phyloP scores from a whole-genome alignment of 2,797 vertebrate genomes.

The Eulemur rubriventer region DNA sequence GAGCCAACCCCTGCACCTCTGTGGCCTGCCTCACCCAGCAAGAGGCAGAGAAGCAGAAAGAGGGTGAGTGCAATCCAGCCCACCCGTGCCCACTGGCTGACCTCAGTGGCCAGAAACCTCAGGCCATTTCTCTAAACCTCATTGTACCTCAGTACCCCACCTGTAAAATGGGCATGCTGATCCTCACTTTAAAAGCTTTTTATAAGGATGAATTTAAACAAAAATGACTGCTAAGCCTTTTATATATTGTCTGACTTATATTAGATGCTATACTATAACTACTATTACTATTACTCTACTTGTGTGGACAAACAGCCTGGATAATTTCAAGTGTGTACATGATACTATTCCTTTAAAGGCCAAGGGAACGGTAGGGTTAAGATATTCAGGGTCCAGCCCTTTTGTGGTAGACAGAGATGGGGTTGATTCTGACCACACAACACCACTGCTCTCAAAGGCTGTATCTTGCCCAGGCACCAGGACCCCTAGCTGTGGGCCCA shows the following conservation, averaged over 20 bases:
- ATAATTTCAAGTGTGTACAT: background rate
- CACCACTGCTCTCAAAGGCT: background rate
- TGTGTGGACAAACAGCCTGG: background rate
- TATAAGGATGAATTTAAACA: background rate
- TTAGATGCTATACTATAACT: background rate
- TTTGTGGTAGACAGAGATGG: background rate
- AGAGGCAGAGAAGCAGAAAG: background rate
- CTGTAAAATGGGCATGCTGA: background rate
- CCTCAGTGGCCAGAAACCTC: background rate
- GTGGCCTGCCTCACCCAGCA: background rate
- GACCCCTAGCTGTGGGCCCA: background rate
- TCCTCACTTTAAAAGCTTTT: background rate
- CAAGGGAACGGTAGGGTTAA: background rate
- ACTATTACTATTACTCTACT: background rate
- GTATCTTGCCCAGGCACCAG: accelerated
- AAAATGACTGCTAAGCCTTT: background rate
- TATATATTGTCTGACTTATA: background rate
- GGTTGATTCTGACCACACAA: background rate
- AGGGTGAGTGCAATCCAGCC: background rate
- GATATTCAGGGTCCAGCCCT: background rate
- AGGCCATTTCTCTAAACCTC: background rate
- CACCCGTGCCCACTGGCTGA: background rate
- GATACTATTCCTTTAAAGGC: background rate
- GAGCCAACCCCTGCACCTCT: background rate
- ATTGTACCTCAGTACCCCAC: background rate